Percentiles rank a stretch among this genome's conserved stretches.
These are phyloP conservation scores for Hylaeus anthracinus DNA, from an alignment of 1,140 invertebrate species.

Conservation along the genomic window DNA sequence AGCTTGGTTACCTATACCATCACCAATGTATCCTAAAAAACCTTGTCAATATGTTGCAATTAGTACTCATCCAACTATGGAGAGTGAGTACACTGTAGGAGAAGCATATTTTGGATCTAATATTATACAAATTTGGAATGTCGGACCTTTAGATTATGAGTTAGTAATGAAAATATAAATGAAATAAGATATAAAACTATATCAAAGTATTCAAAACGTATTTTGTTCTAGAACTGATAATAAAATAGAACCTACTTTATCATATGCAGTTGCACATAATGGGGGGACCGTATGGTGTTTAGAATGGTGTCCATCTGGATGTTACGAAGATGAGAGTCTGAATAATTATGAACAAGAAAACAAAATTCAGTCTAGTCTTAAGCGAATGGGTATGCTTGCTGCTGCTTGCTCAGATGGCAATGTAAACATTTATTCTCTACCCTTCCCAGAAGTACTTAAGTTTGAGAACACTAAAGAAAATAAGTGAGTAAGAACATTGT, in stretches of 20 bases:
- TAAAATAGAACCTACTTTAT: conserved; percentile 67
- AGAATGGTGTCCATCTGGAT: conserved; percentile 89
- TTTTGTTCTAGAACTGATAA: conserved; percentile 39
- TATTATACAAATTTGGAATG: conserved; percentile 84
- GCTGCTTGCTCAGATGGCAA: conserved; percentile 84
- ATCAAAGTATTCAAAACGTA: conserved; percentile 18
- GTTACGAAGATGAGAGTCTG: conserved; percentile 78
- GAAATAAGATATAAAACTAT: conserved; percentile 20
- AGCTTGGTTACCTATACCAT: conserved; percentile 83
- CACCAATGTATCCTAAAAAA: conserved; percentile 63
- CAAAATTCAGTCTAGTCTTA: conserved; percentile 49
- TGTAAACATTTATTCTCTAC: conserved; percentile 84
- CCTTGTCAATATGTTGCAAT: conserved; percentile 82
- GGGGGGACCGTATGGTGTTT: conserved; percentile 86
- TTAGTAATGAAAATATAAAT: conserved; percentile 55
- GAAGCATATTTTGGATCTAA: conserved; percentile 75
- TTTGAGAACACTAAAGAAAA: conserved; percentile 44
- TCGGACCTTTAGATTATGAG: conserved; percentile 78
- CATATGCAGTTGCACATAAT: conserved; percentile 84
- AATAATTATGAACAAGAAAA: conserved; percentile 61
- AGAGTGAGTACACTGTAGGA: conserved; percentile 74
- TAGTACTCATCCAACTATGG: conserved; percentile 78
- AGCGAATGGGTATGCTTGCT: conserved; percentile 86
- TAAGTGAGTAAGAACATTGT: conserved; percentile 40
- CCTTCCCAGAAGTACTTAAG: conserved; percentile 79